These are phyloP conservation scores for Tinea pellionella DNA, from an alignment of 2,888 invertebrate species.

Conservation along the genomic window DNA sequence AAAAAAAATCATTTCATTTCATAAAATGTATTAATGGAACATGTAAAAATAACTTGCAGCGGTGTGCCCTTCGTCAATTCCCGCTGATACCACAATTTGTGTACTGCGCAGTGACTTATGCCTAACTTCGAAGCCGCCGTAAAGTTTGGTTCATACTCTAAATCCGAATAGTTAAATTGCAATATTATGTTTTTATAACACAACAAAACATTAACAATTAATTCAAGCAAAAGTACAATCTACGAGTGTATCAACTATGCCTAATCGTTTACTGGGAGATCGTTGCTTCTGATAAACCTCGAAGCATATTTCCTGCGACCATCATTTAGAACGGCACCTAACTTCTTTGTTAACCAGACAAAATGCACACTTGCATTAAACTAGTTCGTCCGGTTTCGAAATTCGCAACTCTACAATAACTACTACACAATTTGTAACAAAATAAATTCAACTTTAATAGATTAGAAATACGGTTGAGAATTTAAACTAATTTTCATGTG, in stretches of 20 bases:
- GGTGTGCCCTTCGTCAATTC: no score
- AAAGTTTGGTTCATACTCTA: no score
- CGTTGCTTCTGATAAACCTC: not conserved
- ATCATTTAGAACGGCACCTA: conserved; percentile 6
- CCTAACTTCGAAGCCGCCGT: no score
- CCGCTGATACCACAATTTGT: no score
- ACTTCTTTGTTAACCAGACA: conserved; percentile 10
- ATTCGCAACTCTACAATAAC: not conserved
- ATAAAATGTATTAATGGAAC: no score
- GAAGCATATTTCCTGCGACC: not conserved
- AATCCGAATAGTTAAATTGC: no score
- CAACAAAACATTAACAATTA: not conserved
- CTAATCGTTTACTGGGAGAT: not conserved
- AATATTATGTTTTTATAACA: not conserved
- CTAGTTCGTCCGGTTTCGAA: conserved; percentile 12
- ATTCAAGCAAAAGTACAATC: not conserved
- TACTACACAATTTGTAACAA: not conserved
- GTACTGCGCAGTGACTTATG: no score
- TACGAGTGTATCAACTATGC: not conserved
- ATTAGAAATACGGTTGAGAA: not conserved
- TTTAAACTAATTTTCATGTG: not conserved
- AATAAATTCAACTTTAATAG: not conserved
- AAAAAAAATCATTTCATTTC: no score
- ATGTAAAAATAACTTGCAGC: no score
- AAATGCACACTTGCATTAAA: conserved; percentile 9